Base-by-base conservation (phyloP, 2,113 vertebrate species). In the Poecile atricapillus region DNA sequence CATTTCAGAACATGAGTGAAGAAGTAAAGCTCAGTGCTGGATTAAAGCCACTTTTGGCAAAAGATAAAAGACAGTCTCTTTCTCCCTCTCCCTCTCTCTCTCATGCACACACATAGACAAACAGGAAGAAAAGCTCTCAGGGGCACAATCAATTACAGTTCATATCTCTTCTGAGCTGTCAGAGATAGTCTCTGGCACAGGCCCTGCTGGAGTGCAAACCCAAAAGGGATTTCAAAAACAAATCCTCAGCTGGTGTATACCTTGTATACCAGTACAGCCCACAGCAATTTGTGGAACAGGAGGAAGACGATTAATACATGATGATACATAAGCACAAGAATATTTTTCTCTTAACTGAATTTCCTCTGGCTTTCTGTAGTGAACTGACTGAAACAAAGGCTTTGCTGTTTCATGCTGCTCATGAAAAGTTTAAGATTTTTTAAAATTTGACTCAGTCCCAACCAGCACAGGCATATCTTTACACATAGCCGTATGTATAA, bases 1-100 rank as follows among this genome's bases (percentile, higher is more conserved):
- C 44, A 13, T 74, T 96, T 88, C 83, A 84, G 85, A 95, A 46
- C 47, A 78, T 3, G 44, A 79, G 9, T 41, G 79, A 91, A 92
- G 78, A 80, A 93, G 90, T 94, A 94, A 88, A 91, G 56, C 88
- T 87, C 76, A 83, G 49, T 35, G 56, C 68, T 94, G 92, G 92
- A 81, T 94, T 96, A 91, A 94, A 92, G 76, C 60, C 82, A 68
- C 28, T 96, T 92, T 67, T 96, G 95, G 95, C 96, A 92, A 52
- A 70, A 87, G 94, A 96, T 96, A 43, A 97, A 97, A 96, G 93
- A 37, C 12, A 3, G 24, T 65, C 62, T 87, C 65, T 64, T 73
- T 88, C 46, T 77, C 53, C 20, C 49, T 63, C 43, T 59, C 28
- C 3, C 62, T 3, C 63, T 24, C 35, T 7, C 37, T 15, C 27